Base-by-base conservation (phyloP, 1,140 invertebrate species). In the Zaprionus tsacasi region DNA sequence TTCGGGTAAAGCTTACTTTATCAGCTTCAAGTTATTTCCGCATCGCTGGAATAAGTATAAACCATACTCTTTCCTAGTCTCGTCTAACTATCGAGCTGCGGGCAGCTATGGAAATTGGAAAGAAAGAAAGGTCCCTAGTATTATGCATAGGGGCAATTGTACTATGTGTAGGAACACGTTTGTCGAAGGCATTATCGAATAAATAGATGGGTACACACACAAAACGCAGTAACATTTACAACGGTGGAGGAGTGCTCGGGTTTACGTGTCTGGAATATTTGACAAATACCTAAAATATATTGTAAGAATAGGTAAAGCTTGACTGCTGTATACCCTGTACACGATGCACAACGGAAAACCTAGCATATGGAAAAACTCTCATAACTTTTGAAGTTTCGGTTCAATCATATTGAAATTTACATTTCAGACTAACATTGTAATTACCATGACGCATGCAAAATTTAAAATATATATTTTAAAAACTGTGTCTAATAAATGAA, bases 251-350 rank as follows among this genome's bases (percentile, higher is more conserved):
- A 65, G 67, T 73, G 81, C 65, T 82, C 76, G 78, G 70, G 52
- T 72, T 86, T 82, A 83, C 83, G 82, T 87, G 83, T 76, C 54
- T 67, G 67, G 77, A 73, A 82, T 79, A 54, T 58, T 38, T 57
- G 33, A 74, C 50, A 21, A 50, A 55, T 21, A 21, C 21, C 21
- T 21, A 1, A 21, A 21, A 21, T 21, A 21, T 21, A 21, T 21
- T 21, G 21, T 21, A 21, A 21, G 21, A 21, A 21, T 21, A 21
- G 21, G 21, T 21, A 21, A 15, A 3, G 6, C n/a, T 17, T 8
- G 40, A 45, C 7, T 43, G 15, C 7, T 3, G 3, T 2, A 8
- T 45, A 45, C 40, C n/a, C 40, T 45, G 6, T 45, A 5, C 27
- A 30, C 27, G 27, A 30, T 30, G 27, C 27, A 45, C 0, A 43